Conservation (phyloP, 2,113 vertebrate species). For the Sula dactylatra region DNA sequence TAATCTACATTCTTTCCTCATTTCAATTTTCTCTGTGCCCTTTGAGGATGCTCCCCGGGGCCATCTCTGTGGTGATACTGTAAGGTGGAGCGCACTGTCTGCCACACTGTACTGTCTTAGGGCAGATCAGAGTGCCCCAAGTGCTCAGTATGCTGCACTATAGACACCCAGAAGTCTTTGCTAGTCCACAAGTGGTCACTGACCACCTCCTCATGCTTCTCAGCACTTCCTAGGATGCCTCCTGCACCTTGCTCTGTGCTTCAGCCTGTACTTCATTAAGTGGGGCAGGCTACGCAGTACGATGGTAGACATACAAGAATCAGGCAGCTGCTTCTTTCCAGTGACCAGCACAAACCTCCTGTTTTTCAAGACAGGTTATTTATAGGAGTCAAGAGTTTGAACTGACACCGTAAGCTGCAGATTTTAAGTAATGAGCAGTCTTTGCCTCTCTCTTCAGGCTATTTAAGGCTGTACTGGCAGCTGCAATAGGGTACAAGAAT, state of each 20-base stretch:
- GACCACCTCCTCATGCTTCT: not conserved
- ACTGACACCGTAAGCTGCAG: not conserved
- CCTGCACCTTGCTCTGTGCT: not conserved
- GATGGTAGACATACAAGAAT: not conserved
- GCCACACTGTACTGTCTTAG: not conserved
- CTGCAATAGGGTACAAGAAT: not conserved
- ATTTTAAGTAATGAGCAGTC: not conserved
- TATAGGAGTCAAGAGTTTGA: not conserved
- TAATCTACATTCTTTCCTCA: not conserved
- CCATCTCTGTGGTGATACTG: not conserved
- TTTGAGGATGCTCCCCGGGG: not conserved
- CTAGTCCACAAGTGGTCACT: not conserved
- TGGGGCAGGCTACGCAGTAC: fast-evolving
- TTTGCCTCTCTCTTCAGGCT: not conserved
- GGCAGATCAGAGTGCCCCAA: not conserved
- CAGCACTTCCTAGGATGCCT: not conserved
- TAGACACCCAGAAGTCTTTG: not conserved
- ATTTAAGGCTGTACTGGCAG: not conserved
- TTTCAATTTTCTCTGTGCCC: not conserved
- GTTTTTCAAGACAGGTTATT: not conserved
- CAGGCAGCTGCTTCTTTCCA: not conserved
- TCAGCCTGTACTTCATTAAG: not conserved
- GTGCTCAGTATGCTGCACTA: not conserved
- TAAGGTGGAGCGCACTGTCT: not conserved
- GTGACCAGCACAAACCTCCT: not conserved